These are phyloP conservation scores for Botia kubotai DNA, from an alignment of 2,797 vertebrate genomes.

Conservation along the genomic window DNA sequence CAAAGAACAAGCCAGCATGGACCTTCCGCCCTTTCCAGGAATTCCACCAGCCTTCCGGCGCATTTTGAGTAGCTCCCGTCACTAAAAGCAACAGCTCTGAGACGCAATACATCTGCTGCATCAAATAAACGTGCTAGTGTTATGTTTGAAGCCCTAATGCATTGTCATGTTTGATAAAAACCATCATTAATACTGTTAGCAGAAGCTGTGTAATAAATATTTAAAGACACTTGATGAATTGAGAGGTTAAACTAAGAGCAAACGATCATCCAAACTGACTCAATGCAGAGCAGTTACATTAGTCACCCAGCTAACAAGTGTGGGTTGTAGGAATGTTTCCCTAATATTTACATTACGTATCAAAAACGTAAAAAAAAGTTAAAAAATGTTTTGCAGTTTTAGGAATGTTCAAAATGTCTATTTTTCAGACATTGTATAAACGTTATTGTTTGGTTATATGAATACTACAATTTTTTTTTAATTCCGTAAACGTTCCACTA, in stretches of 20 bases:
- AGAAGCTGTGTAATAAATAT: conserved; percentile 22
- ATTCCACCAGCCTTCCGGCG: background rate
- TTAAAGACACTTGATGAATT: conserved; percentile 22
- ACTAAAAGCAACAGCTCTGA: background rate
- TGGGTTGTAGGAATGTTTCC: too few relatives aligned
- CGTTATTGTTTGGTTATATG: too few relatives aligned
- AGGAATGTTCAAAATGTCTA: too few relatives aligned
- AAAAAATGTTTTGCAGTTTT: too few relatives aligned
- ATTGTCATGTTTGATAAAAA: conserved; percentile 5
- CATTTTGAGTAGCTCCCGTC: conserved; percentile 22
- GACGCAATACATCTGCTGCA: background rate
- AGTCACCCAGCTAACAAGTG: background rate
- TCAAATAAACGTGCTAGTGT: background rate
- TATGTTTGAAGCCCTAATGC: background rate
- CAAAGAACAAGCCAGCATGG: conserved; percentile 12
- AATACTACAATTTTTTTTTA: too few relatives aligned
- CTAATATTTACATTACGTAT: too few relatives aligned
- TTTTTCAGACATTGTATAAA: too few relatives aligned
- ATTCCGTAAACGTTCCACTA: too few relatives aligned
- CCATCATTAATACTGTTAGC: background rate
- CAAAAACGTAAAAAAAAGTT: too few relatives aligned
- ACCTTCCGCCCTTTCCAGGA: conserved; percentile 2
- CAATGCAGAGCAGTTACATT: background rate
- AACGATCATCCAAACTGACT: background rate
- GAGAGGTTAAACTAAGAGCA: background rate